Evolutionary conservation across 2,888 invertebrate genomes (phyloP), one percentile per base, ranked within the genome.

Genomic region (Drosophila lutescens): DNA sequence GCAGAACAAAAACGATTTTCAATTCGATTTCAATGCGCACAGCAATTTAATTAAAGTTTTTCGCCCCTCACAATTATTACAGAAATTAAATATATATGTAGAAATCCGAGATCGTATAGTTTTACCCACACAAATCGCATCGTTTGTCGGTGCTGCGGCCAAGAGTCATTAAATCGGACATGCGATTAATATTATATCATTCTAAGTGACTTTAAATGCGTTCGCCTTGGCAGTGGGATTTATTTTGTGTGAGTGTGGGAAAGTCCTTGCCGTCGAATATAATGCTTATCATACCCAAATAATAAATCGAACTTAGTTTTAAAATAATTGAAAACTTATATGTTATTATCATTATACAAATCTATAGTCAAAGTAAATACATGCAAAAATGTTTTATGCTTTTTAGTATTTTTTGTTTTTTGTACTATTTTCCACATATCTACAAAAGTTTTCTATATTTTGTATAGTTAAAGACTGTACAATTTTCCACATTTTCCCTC

Each of bases 1-100:
- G 89, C 88, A 89, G 80, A 89, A 74, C 88, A 79, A 90, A 89
- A 84, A 65, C 78, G 89, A 86, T 88, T 85, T 88, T 80, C 84
- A 88, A 84, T 88, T 88, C 86, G 86, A 88, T 86, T 84, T 78
- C 74, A 86, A 73, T 86, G 87, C 70, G 77, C 77, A 60, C 74
- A 70, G 83, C 84, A 79, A 86, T 88, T 83, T 83, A 88, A 83
- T 88, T 88, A 83, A 82, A 82, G 63, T 32, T 38, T 38, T 36
- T 51, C 63, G 69, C 68, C 55, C 5, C 51, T 6, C 43, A 10
- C 59, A 41, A 17, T 34, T 50, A 63, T 65, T 36, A 50, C 20
- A n/a, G 12, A 30, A 54, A 54, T 58, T 54, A 55, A 58, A 40
- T 55, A 55, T 30, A 10, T 15, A 30, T 26, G 9, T 47, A 15